A percentile compares a stretch with the other conserved stretches of the same genome.
Evolutionary conservation across 2,113 vertebrate species (phyloP).

Genomic region (Ictidomys tridecemlineatus): DNA sequence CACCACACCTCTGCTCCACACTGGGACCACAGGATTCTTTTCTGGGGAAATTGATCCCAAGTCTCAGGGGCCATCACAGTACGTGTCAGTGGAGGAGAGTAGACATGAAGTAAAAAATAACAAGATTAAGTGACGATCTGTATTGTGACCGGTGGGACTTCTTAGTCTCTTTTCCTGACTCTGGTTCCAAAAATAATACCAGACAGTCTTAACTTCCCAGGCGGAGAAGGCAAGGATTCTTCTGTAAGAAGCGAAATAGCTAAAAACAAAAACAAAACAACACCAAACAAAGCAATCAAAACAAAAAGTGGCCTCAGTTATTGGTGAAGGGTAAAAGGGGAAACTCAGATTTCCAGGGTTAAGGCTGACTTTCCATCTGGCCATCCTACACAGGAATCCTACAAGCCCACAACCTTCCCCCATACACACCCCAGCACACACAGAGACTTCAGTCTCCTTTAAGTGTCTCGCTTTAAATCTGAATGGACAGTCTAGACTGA

Average conservation of each 20-base stretch:
- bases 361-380: not conserved
- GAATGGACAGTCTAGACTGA: not conserved
- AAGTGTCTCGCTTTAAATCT: not conserved
- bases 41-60: not conserved
- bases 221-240: not conserved
- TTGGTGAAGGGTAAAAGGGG: not conserved
- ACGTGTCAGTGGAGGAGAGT: not conserved
- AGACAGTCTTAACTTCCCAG: not conserved
- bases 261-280: not conserved
- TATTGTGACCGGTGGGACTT: not conserved
- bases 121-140: not conserved
- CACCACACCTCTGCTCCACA: not conserved
- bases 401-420: not conserved
- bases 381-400: not conserved
- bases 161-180: not conserved
- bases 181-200: not conserved
- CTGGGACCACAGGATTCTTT: not conserved
- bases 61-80: not conserved
- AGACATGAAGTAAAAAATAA: not conserved
- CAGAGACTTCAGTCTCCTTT: not conserved
- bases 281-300: not conserved
- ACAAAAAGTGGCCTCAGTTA: not conserved
- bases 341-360: not conserved
- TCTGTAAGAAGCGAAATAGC: slow-evolving; percentile 21
- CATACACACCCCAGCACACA: not conserved